Percentiles rank a stretch among this genome's conserved stretches.
Conservation (phyloP, 2,888 invertebrate genomes). For the Dynastes grantii region DNA sequence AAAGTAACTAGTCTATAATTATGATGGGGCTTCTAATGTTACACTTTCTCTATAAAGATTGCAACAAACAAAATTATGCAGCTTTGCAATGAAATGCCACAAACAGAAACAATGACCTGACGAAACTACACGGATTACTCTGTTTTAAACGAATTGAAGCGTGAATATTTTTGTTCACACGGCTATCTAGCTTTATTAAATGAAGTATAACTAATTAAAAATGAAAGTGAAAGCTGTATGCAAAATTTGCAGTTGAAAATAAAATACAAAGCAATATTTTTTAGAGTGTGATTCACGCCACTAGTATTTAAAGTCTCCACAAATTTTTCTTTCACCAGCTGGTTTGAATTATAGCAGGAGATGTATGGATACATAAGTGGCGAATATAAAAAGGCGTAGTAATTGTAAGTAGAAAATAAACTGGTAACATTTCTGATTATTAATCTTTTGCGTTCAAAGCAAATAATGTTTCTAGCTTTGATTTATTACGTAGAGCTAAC, state of each 20-base stretch:
- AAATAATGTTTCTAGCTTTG: slow-evolving; percentile 17
- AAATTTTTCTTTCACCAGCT: neutral
- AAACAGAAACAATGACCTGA: slow-evolving; percentile 10
- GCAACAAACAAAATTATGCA: neutral
- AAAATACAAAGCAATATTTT: neutral
- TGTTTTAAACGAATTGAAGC: slow-evolving; percentile 16
- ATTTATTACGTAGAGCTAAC: slow-evolving; percentile 14
- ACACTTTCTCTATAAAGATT: slow-evolving; percentile 30
- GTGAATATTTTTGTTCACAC: slow-evolving; percentile 37
- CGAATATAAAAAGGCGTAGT: neutral
- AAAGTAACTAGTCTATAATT: slow-evolving; percentile 14
- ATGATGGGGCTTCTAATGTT: neutral
- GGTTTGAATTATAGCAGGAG: neutral
- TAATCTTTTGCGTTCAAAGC: neutral
- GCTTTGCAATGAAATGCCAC: slow-evolving; percentile 1
- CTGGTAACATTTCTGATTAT: no score
- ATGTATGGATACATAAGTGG: neutral
- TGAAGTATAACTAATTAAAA: slow-evolving; percentile 42
- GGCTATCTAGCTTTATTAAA: slow-evolving; percentile 19
- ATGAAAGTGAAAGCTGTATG: slow-evolving; percentile 36
- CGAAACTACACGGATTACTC: neutral
- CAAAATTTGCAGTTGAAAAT: slow-evolving; percentile 20
- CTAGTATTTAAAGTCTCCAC: slow-evolving; percentile 15
- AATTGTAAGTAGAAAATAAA: no score
- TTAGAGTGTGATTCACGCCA: slow-evolving; percentile 5